Percentiles rank a stretch among this genome's conserved stretches.
These are phyloP conservation scores for Acrocephalus kingi DNA, from an alignment of 2,113 vertebrate genomes.

Conservation along the genomic window DNA sequence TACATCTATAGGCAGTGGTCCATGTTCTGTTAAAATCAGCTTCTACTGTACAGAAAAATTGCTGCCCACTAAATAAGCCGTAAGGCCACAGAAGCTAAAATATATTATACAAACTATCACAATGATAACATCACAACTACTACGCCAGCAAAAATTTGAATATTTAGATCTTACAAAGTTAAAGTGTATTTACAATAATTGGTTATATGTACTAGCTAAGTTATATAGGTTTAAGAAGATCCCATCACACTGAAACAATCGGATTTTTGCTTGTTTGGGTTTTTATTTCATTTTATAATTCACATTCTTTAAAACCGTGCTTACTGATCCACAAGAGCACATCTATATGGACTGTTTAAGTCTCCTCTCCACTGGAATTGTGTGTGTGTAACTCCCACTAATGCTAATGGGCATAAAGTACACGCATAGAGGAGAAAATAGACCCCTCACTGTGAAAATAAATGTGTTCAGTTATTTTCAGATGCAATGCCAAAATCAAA, in stretches of 20 bases:
- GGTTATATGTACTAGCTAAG: not conserved
- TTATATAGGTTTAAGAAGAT: not conserved
- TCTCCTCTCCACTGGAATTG: conserved; percentile 26
- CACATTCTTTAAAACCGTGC: not conserved
- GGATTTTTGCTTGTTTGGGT: not conserved
- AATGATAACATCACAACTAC: not conserved
- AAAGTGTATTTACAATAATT: not conserved
- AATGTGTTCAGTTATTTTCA: conserved; percentile 71
- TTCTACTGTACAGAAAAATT: not conserved
- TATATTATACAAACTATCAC: not conserved
- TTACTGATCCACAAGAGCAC: conserved; percentile 26
- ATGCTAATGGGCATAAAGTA: conserved; percentile 70
- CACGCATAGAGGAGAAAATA: conserved; percentile 65
- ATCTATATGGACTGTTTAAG: conserved; percentile 42
- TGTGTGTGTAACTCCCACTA: conserved; percentile 54
- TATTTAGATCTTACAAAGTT: not conserved
- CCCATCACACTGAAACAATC: not conserved
- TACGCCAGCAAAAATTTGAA: not conserved
- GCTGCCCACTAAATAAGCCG: not conserved
- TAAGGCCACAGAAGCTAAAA: not conserved
- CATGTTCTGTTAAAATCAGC: conserved; percentile 25
- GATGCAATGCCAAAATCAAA: conserved; percentile 67
- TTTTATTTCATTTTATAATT: conserved; percentile 14
- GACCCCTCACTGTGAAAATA: conserved; percentile 79
- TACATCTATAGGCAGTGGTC: conserved; percentile 42